phyloP scores from a whole-genome alignment of 2,888 invertebrate genomes.

The Lagria hirta region DNA sequence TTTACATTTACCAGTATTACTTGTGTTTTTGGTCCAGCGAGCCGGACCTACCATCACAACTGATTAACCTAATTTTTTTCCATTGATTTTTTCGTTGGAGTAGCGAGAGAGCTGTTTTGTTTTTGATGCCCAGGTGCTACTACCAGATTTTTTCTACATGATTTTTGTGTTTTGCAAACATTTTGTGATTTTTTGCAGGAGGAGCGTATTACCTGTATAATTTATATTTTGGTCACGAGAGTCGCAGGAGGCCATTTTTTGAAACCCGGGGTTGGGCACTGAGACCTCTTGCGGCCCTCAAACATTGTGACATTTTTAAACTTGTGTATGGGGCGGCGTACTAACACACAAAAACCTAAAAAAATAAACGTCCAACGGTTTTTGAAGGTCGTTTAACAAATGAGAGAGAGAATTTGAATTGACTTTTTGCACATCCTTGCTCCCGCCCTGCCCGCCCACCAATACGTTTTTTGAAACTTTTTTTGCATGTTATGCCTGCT shows the following conservation, averaged over 20 bases:
- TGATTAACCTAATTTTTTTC: conserved; percentile 11
- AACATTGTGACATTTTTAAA: conserved; percentile 80
- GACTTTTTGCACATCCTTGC: conserved; percentile 68
- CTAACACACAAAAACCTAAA: conserved; percentile 52
- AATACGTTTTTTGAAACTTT: conserved; percentile 50
- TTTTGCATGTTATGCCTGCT: conserved; percentile 72
- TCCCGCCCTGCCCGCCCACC: conserved; percentile 64
- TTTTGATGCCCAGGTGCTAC: conserved; percentile 51
- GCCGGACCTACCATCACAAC: no score
- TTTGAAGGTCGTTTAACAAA: conserved; percentile 73
- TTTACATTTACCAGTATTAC: conserved; percentile 37
- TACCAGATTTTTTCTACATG: conserved; percentile 42
- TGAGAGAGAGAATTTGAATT: conserved; percentile 40
- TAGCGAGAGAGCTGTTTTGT: conserved; percentile 54
- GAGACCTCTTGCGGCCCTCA: conserved; percentile 53
- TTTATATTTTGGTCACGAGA: conserved; percentile 52
- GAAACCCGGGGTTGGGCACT: conserved; percentile 53
- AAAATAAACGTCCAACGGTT: conserved; percentile 60
- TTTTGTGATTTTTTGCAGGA: conserved; percentile 56
- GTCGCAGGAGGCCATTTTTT: conserved; percentile 53
- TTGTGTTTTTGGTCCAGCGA: conserved; percentile 30
- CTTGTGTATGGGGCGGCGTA: conserved; percentile 87
- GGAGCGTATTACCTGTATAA: conserved; percentile 40
- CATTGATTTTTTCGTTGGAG: conserved; percentile 45
- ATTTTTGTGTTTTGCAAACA: conserved; percentile 41